Percentiles rank a stretch among this genome's conserved stretches.
phyloP scores from a whole-genome alignment of 2,797 vertebrate species.

The Periophthalmus magnuspinnatus region DNA sequence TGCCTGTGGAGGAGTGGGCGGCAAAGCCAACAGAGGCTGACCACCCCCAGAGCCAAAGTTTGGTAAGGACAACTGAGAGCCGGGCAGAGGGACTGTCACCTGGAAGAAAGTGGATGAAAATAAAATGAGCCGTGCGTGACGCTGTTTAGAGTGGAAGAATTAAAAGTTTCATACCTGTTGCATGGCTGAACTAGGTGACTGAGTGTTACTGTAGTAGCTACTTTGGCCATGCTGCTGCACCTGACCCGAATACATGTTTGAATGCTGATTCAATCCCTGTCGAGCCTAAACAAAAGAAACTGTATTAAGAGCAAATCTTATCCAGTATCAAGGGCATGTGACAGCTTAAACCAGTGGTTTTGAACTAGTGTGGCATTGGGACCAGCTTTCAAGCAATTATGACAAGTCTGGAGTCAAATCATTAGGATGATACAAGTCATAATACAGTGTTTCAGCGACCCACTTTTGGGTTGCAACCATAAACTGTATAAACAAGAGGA shows the following conservation, averaged over 20 bases:
- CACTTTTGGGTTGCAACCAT: too few relatives aligned
- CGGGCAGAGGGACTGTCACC: slow-evolving; percentile 91
- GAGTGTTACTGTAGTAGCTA: slow-evolving; percentile 95
- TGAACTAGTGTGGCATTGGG: background rate
- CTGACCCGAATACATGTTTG: slow-evolving; percentile 95
- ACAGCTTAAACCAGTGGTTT: background rate
- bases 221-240: slow-evolving; percentile 95
- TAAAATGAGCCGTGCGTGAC: background rate
- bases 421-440: background rate
- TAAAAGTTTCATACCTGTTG: slow-evolving; percentile 85
- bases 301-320: background rate
- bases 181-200: slow-evolving; percentile 90
- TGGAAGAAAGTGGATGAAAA: slow-evolving; percentile 44
- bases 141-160: background rate
- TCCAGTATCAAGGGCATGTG: background rate
- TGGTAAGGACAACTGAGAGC: slow-evolving; percentile 90
- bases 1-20: slow-evolving; percentile 87
- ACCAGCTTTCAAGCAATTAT: background rate
- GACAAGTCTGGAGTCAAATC: too few relatives aligned
- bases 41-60: slow-evolving; percentile 92
- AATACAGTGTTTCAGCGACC: background rate
- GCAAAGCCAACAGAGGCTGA: slow-evolving; percentile 92
- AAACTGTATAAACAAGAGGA: too few relatives aligned
- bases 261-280: slow-evolving; percentile 95
- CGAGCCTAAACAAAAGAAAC: slow-evolving; percentile 78